Evolutionary conservation across 2,888 invertebrate species (phyloP).

Genomic region (Drosophila hamatofila): DNA sequence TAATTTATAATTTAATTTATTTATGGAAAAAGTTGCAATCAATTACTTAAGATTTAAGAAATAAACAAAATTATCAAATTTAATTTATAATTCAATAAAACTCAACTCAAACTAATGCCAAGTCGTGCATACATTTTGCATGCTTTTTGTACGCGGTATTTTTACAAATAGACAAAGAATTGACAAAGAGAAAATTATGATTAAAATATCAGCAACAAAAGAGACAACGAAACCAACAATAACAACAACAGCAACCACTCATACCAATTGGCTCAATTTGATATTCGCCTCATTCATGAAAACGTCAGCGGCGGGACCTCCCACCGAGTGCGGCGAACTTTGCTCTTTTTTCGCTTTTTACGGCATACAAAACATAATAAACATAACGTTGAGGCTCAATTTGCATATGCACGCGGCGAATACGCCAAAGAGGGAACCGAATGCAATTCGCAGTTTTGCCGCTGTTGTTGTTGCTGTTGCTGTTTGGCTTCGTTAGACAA

Average conservation of each 20-base stretch:
- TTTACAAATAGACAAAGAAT: conserved; percentile 15
- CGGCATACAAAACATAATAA: conserved; percentile 59
- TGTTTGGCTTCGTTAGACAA: conserved; percentile 70
- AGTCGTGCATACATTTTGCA: neutral
- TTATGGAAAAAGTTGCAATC: too few species aligned
- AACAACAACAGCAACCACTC: conserved; percentile 26
- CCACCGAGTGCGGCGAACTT: conserved; percentile 49
- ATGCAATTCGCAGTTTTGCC: conserved; percentile 24
- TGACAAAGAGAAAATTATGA: conserved; percentile 34
- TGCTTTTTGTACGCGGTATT: neutral
- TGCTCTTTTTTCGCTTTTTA: conserved; percentile 23
- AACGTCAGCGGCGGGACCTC: conserved; percentile 70
- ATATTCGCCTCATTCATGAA: conserved; percentile 68
- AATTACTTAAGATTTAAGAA: too few species aligned
- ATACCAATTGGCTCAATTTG: conserved; percentile 54
- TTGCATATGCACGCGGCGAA: conserved; percentile 65
- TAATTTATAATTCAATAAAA: neutral
- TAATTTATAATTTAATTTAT: too few species aligned
- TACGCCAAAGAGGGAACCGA: conserved; percentile 35
- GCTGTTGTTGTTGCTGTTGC: conserved; percentile 8
- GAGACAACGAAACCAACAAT: conserved; percentile 9
- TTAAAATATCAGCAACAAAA: conserved; percentile 28
- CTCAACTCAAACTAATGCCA: neutral
- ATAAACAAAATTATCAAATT: too few species aligned
- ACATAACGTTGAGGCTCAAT: conserved; percentile 47